phyloP scores from a whole-genome alignment of 2,797 vertebrate species.

The Melanotaenia nigrans region DNA sequence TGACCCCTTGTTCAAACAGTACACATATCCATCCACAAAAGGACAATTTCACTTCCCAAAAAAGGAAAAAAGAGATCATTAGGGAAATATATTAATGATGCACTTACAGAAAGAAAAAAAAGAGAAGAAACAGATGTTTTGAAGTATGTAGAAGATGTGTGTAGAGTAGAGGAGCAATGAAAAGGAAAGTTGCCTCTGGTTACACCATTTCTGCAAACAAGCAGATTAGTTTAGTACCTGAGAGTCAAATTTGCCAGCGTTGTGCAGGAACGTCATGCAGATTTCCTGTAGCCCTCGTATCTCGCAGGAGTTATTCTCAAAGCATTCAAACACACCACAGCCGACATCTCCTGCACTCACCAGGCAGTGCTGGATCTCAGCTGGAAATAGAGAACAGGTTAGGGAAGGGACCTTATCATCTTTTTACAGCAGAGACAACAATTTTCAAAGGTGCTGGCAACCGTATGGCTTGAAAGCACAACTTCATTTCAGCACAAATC shows the following conservation, averaged over 20 bases:
- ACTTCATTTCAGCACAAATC: conserved; percentile 47
- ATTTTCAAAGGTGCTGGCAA: conserved; percentile 41
- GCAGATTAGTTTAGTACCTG: conserved; percentile 87
- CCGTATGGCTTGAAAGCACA: conserved; percentile 40
- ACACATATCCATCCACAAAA: conserved; percentile 54
- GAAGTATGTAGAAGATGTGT: conserved; percentile 24
- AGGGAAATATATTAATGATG: conserved; percentile 21
- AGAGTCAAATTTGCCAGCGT: conserved; percentile 99
- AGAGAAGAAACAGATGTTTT: conserved; percentile 30
- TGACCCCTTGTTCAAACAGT: conserved; percentile 49
- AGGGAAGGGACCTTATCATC: conserved; percentile 62
- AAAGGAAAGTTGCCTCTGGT: conserved; percentile 57
- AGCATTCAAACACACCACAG: conserved; percentile 98
- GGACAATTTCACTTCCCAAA: conserved; percentile 58
- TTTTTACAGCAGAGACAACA: conserved; percentile 56
- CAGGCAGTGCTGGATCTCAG: conserved; percentile 98
- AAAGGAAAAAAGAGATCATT: conserved; percentile 52
- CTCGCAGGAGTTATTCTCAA: conserved; percentile 99
- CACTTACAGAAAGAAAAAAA: conserved; percentile 24
- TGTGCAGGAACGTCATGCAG: conserved; percentile 99
- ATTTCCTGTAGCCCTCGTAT: conserved; percentile 98
- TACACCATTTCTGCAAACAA: conserved; percentile 50
- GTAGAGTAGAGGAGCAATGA: conserved; percentile 36
- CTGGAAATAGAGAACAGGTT: conserved; percentile 81
- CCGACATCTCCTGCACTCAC: conserved; percentile 98